Base-by-base conservation (phyloP, 1,140 invertebrate genomes). In the Lepidurus arcticus region DNA sequence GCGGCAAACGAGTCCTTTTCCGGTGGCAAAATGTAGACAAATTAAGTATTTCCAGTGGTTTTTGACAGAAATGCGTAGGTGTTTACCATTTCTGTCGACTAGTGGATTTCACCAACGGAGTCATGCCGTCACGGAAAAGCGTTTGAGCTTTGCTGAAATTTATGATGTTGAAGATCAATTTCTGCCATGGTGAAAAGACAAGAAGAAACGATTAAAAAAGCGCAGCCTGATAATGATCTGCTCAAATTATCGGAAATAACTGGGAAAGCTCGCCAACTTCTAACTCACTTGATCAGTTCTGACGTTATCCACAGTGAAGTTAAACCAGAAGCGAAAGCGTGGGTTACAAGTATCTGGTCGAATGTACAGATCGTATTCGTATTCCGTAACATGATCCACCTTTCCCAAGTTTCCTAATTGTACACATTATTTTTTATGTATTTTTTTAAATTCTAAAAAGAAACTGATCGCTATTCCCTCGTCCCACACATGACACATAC, bases 251-350 rank as follows among this genome's bases (percentile, higher is more conserved):
- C 47, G 78, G 24, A 75, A 73, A 73, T 73, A 73, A 8, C 42
- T 7, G 42, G 76, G 42, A 16, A 11, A 10, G 26, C 45, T 42
- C 2, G 34, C 34, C 34, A 3, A 34, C 34, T 34, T 34, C 34
- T 34, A 4, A 78, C 80, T 81, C 84, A 93, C 92, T 88, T 96
- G 97, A 84, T 98, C 95, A 43, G 91, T 87, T 80, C 93, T 92
- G 0, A 96, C 94, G 86, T 99, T 99, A 84, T 98, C 96, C 11
- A 98, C 96, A 0, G 95, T 96, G 83, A 99, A 99, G 85, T 99
- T 97, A 85, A 98, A 99, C 97, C 97, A 99, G 78, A 98, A 91
- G 65, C 97, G 87, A 77, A 94, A 90, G 44, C 94, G 88, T 0
- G 96, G 96, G 85, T 96, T 95, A 84, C 96, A 98, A 0, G 96